phyloP scores from a whole-genome alignment of 2,113 vertebrate species.

The Phaethon lepturus region DNA sequence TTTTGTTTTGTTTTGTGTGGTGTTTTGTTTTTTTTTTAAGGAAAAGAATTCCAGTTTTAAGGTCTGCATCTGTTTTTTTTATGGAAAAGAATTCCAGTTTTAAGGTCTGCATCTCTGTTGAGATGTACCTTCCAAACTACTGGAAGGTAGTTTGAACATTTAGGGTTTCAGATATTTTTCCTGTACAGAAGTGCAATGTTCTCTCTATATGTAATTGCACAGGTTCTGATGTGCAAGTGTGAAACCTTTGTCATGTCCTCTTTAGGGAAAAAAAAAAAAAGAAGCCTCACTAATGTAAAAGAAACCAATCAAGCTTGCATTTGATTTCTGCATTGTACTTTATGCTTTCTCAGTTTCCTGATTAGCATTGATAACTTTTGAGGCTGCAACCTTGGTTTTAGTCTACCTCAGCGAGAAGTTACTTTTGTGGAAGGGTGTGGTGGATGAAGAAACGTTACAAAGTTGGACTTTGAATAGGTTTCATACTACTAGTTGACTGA shows the following conservation, averaged over 20 bases:
- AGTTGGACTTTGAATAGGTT: not conserved
- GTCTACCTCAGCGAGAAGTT: not conserved
- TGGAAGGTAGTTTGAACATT: not conserved
- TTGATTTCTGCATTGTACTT: not conserved
- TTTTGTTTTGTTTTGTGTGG: not conserved
- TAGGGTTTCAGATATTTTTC: not conserved
- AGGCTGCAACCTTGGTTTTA: fast-evolving
- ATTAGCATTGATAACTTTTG: not conserved
- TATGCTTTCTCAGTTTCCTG: not conserved
- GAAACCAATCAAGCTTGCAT: not conserved
- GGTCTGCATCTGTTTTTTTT: not conserved
- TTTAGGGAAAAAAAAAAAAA: not conserved
- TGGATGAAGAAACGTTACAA: not conserved
- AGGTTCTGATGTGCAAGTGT: not conserved
- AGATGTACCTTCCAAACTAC: no score
- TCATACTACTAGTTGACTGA: not conserved
- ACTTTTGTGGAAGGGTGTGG: not conserved
- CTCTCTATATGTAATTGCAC: not conserved
- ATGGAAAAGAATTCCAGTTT: not conserved
- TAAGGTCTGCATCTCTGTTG: not conserved
- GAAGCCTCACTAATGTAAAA: not conserved
- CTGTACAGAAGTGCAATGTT: not conserved
- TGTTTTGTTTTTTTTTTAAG: not conserved
- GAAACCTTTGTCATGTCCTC: not conserved
- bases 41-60: not conserved